Base-by-base conservation (phyloP, 2,888 invertebrate genomes). In the Dione juno region DNA sequence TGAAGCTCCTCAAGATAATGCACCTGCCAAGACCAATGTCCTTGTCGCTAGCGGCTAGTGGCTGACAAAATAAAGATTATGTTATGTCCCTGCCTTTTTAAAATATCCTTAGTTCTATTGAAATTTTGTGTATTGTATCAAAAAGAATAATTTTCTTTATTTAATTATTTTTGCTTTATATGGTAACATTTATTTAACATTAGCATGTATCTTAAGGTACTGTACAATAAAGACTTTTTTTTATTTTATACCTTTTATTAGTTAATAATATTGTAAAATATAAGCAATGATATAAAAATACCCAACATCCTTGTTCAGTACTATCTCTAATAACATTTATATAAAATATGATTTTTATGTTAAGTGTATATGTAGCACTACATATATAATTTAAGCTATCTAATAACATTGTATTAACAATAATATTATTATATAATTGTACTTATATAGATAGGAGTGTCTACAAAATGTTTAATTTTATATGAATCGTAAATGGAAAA, bases 21-120 rank as follows among this genome's bases (percentile, higher is more conserved):
- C 75, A 80, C 74, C 78, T 41, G 71, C 78, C 70, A 94, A 94
- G 80, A 86, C 94, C 74, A 95, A 94, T 79, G 94, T 95, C 67
- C 89, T 95, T 3, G 95, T 94, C 3, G 83, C 93, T 68, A 89
- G 87, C 74, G 85, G 84, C 93, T 68, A 89, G 87, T 74, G 85
- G 84, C 76, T 92, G 79, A 89, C 28, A 21, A 21, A 11, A 13
- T 28, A n/a, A 40, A 40, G 65, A 14, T 53, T n/a, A 28, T 16
- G n/a, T 14, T 41, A 61, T 28, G 14, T n/a, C n/a, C n/a, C n/a
- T n/a, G n/a, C 6, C 16, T 45, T 28, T 5, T 1, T 10, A n/a
- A 28, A 28, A 61, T 16, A 61, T 10, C 11, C n/a, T n/a, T 45
- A 61, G n/a, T 28, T 61, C 1, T 61, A 45, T 3, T 45, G 10